Conservation (phyloP, 1,140 invertebrate species). For the Lepeophtheirus salmonis region DNA sequence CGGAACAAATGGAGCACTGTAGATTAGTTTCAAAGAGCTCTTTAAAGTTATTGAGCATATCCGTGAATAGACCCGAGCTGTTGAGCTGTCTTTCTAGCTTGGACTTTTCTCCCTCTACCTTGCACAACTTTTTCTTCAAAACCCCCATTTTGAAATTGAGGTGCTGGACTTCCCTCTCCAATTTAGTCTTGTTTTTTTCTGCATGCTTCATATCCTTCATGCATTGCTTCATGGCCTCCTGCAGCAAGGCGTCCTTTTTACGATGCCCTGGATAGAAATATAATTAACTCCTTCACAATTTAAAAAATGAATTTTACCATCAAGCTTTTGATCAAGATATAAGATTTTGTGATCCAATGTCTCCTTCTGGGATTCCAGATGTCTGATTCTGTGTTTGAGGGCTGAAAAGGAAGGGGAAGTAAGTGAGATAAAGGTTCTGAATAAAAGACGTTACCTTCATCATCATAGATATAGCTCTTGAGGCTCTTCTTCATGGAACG, state of each 20-base stretch:
- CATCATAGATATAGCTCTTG: not conserved
- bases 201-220: not conserved
- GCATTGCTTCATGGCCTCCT: not conserved
- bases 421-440: not conserved
- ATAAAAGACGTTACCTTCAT: no score
- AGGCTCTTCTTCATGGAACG: not conserved
- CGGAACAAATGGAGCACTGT: slow-evolving; percentile 54
- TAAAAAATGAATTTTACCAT: not conserved
- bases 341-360: not conserved
- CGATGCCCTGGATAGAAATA: not conserved
- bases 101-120: not conserved
- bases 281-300: no score
- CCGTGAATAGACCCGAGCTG: not conserved
- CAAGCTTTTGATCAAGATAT: not conserved
- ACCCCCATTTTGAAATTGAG: not conserved
- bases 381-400: not conserved
- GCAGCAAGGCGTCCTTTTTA: not conserved
- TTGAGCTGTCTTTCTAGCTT: not conserved
- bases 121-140: not conserved
- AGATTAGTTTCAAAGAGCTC: slow-evolving; percentile 52
- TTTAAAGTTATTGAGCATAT: slow-evolving; percentile 34
- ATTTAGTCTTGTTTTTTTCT: not conserved
- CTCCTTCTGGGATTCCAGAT: not conserved
- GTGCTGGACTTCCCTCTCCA: slow-evolving; percentile 3
- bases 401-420: not conserved